A percentile compares a stretch with the other conserved stretches of the same genome.
Evolutionary conservation across 64 coral and sea anemone species (phyloP).

Genomic region (Montipora sp.): DNA sequence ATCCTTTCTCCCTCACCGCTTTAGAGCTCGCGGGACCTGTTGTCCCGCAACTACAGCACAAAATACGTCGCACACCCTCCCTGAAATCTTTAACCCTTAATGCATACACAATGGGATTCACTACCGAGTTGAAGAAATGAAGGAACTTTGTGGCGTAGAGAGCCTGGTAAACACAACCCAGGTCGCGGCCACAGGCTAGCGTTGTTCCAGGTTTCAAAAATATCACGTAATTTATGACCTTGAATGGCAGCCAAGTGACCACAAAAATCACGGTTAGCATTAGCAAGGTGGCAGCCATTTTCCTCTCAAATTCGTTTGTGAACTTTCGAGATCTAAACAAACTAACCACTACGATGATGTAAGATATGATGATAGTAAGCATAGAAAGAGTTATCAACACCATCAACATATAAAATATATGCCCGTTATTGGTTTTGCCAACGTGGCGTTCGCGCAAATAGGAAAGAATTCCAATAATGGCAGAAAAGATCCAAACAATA

Average conservation of each 20-base stretch:
- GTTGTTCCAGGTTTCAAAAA: background rate
- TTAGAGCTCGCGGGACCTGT: background rate
- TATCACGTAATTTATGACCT: slow-evolving; percentile 25
- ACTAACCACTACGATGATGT: background rate
- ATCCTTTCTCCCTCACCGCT: background rate
- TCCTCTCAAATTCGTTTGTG: slow-evolving; percentile 16
- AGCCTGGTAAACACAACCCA: slow-evolving; percentile 23
- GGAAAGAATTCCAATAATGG: background rate
- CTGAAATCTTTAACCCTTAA: slow-evolving; percentile 43
- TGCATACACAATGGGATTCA: slow-evolving; percentile 37
- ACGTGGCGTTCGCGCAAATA: background rate
- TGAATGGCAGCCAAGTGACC: slow-evolving; percentile 24
- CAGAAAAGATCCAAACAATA: slow-evolving; percentile 12
- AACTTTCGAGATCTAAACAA: background rate
- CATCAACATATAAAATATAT: slow-evolving; percentile 40
- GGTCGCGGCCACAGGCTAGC: background rate
- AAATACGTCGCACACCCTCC: background rate
- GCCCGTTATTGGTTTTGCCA: background rate
- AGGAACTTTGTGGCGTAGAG: slow-evolving; percentile 26
- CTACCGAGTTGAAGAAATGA: slow-evolving; percentile 37
- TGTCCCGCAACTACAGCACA: background rate
- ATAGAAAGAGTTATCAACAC: slow-evolving; percentile 23
- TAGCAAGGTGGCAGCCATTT: slow-evolving; percentile 11
- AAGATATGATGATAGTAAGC: background rate
- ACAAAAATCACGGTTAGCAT: slow-evolving; percentile 26